Base-by-base conservation (phyloP, 2,888 invertebrate species). In the Tiliacea aurago region DNA sequence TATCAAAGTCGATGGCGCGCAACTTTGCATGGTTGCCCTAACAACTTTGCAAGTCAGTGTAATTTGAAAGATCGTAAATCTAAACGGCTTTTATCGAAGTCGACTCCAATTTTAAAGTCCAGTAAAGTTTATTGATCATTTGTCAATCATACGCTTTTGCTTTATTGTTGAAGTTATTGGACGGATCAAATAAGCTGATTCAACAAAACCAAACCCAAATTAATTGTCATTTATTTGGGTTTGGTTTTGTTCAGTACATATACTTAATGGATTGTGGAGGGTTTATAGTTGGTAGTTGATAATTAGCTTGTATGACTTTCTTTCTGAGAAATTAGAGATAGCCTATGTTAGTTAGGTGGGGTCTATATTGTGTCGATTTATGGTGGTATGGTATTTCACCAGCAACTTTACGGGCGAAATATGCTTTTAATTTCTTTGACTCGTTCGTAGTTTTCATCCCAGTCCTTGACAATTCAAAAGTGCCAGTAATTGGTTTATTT, bases 101-200 rank as follows among this genome's bases (percentile, higher is more conserved):
- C 73, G 70, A 77, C 68, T 86, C 70, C 78, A 74, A 85, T 85
- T 84, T 85, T 83, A 86, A 78, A 76, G 76, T 71, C 70, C 85
- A 77, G 70, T 86, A 67, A 84, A 84, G 68, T 83, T 86, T 83
- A 84, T 84, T 76, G 80, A 83, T 80, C 80, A 77, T 83, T 78
- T 77, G 78, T 79, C 78, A 84, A 83, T 84, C 73, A 76, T 71
- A 74, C 37, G 62, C 55, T 59, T 73, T 62, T 70, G 68, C 41
- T 69, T 68, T 64, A 67, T 69, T 65, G 53, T 68, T 53, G 66
- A 28, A 73, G 61, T 68, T 79, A 73, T 78, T 84, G 65, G 63
- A 53, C n/a, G 49, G n/a, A n/a, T n/a, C n/a, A n/a, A n/a, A n/a
- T n/a, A n/a, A n/a, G n/a, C n/a, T n/a, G n/a, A n/a, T n/a, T n/a